These are phyloP conservation scores for Dichetophora obliterata DNA, from an alignment of 2,888 invertebrate genomes.

Conservation along the genomic window DNA sequence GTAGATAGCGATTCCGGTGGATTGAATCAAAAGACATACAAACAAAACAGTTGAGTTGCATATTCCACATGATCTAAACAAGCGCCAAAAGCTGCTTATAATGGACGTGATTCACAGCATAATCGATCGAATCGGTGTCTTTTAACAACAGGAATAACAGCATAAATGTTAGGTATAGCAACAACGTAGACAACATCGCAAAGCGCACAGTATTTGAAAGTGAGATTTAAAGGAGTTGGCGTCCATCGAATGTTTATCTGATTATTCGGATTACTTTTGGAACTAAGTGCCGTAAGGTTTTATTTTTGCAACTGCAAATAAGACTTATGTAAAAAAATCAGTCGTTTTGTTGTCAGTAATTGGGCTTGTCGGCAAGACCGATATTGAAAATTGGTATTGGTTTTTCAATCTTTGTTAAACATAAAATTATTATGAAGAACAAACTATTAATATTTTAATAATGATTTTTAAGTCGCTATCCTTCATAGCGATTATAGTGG, in stretches of 20 bases:
- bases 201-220: conserved; percentile 7
- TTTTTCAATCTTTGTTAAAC: too few species aligned
- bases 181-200: neutral
- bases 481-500: neutral
- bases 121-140: neutral
- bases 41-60: conserved; percentile 20
- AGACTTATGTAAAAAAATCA: too few species aligned
- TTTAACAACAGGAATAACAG: neutral
- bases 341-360: too few species aligned
- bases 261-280: neutral
- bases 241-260: conserved; percentile 3
- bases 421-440: too few species aligned
- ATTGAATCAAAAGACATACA: neutral
- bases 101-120: conserved; percentile 20
- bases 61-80: neutral
- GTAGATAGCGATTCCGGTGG: neutral
- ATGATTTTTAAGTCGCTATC: neutral
- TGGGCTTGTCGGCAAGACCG: too few species aligned
- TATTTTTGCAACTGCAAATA: neutral
- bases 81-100: conserved; percentile 18
- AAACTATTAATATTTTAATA: neutral
- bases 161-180: neutral
- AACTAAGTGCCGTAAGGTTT: neutral
- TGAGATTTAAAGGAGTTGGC: neutral
- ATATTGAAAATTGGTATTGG: too few species aligned